Base-by-base conservation (phyloP, 2,113 vertebrate species). In the Atrichornis clamosus region DNA sequence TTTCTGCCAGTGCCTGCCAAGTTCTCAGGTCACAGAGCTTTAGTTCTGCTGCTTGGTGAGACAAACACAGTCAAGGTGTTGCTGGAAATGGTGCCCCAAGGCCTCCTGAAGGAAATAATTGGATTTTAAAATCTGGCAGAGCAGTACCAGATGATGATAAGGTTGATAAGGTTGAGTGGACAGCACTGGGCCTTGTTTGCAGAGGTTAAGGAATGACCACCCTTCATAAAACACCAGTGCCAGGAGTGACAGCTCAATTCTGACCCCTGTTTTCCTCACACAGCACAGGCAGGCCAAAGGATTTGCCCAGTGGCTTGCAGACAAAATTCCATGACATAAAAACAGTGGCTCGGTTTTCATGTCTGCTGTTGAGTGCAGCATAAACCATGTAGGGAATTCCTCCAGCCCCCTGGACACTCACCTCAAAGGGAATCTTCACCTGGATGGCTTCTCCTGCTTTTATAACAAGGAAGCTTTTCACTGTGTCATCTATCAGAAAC, bases 371-470 rank as follows among this genome's bases (percentile, higher is more conserved):
- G 70, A 32, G 15, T 27, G 21, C 44, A 58, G 62, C n/a, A 33
- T 7, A 11, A 68, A 44, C 5, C 32, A 56, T 49, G 49, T 5
- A 19, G 33, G 30, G 22, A 70, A 27, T 56, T 53, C 65, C 37
- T 46, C 52, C 37, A 58, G 58, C 42, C 14, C 9, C 13, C 20
- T 53, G 41, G 47, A 55, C 24, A 93, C 95, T 90, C 86, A 99
- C 99, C 98, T 99, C 98, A 97, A 99, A 99, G 78, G 98, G 98
- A 39, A 99, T 96, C 50, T 96, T 98, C 90, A 99, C 96, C 30
- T 97, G 96, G 72, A 99, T 93, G 30, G 98, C 94, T 92, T 98
- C 98, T 92, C 99, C 99, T 74, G 97, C 98, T 97, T 94, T 98
- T 81, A 99, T 96, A 39, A 97, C 93, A 98, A 99, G 98, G 65